These are phyloP conservation scores for Andrena camellia DNA, from an alignment of 2,888 invertebrate species.

Conservation along the genomic window DNA sequence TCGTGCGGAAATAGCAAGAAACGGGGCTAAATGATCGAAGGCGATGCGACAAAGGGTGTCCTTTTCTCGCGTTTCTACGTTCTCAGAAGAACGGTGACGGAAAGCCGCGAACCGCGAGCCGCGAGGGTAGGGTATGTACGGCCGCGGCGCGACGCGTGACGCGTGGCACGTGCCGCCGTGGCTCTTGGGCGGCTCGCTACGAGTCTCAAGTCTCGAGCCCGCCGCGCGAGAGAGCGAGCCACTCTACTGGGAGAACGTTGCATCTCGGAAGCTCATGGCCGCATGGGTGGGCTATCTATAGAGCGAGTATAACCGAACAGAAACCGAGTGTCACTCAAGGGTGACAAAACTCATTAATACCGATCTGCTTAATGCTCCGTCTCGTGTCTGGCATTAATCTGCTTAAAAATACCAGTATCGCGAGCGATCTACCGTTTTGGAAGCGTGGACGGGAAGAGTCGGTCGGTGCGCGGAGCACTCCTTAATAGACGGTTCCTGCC, in stretches of 20 bases:
- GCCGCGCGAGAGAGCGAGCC: slow-evolving; percentile 5
- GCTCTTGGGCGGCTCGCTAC: not conserved
- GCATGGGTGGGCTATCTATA: slow-evolving; percentile 84
- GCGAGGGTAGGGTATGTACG: not conserved
- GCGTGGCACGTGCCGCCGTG: slow-evolving; percentile 34
- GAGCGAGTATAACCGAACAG: slow-evolving; percentile 83
- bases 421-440: slow-evolving; percentile 59
- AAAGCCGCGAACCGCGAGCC: not conserved
- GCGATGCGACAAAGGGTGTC: slow-evolving; percentile 19
- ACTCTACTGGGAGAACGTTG: slow-evolving; percentile 68
- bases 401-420: slow-evolving; percentile 81
- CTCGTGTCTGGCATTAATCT: slow-evolving; percentile 84
- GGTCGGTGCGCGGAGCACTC: slow-evolving; percentile 31
- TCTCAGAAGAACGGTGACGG: not conserved
- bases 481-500: slow-evolving; percentile 51
- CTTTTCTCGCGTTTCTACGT: not conserved
- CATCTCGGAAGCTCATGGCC: slow-evolving; percentile 72
- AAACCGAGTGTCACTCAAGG: slow-evolving; percentile 83
- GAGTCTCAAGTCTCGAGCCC: slow-evolving; percentile 3
- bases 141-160: slow-evolving; percentile 1
- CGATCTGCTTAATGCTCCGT: slow-evolving; percentile 84
- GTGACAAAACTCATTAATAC: slow-evolving; percentile 85
- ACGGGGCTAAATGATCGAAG: slow-evolving; percentile 59
- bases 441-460: slow-evolving; percentile 27
- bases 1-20: slow-evolving; percentile 68